Evolutionary conservation across 2,113 vertebrate genomes (phyloP), one percentile per base, ranked within the genome.

Genomic region (Myiopsitta monachus): DNA sequence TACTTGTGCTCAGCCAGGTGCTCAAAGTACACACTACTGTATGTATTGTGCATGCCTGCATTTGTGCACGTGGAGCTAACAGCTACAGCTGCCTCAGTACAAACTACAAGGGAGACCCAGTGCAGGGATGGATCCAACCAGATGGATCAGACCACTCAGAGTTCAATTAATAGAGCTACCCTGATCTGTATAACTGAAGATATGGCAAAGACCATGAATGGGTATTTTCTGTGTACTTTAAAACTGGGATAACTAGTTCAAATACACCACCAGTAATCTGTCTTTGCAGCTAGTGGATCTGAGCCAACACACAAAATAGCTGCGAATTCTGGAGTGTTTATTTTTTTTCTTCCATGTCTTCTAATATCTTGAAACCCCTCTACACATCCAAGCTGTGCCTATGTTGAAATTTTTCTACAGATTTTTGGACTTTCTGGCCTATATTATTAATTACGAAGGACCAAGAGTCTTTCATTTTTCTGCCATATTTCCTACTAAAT

Each of bases 301-400:
- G 70, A 93, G 70, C 51, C 46, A 77, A 59, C 23, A 36, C 8
- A 27, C 18, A 46, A 66, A 80, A 72, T 17, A 74, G 61, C 27
- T 79, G 36, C 49, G 44, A 84, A 74, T 67, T 88, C 43, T 64
- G n/a, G 24, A 63, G 13, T 24, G 23, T 49, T 59, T 19, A 7
- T 41, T 88, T 94, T 83, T 84, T 85, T 33, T 77, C n/a, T 62
- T 57, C 44, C 36, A 19, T 54, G 7, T 70, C 80, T 93, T 75
- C 38, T 77, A 43, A 70, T 38, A 23, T 86, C 39, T 78, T 64
- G 55, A 67, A 83, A 19, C 2, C 13, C 12, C 23, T 67, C 38
- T 8, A 4, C 8, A 26, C 7, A 59, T 61, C 18, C 8, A 78
- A 83, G 7, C 5, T 64, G 26, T 72, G 69, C 31, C 39, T 41